Evolutionary conservation across 2,113 vertebrate genomes (phyloP).

Genomic region (Spea multiplicata): DNA sequence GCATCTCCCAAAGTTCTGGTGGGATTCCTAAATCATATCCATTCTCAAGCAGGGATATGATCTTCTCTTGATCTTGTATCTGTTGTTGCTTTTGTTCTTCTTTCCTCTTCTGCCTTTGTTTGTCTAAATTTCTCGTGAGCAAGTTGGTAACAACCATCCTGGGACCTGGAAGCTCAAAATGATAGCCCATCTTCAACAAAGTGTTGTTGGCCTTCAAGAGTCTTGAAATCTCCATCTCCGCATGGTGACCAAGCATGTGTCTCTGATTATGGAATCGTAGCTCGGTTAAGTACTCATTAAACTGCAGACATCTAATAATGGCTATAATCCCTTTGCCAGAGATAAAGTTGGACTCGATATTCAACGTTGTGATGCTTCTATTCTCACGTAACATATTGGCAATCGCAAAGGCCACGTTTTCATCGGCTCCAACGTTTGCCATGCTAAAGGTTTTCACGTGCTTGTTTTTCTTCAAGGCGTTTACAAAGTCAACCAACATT

Average conservation of each 20-base stretch:
- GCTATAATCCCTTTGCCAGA: slow-evolving; percentile 91
- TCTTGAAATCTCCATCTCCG: slow-evolving; percentile 92
- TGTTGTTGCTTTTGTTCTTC: slow-evolving; percentile 85
- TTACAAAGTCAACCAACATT: slow-evolving; percentile 90
- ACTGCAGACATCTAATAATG: slow-evolving; percentile 93
- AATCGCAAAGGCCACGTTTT: slow-evolving; percentile 79
- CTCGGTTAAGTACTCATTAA: slow-evolving; percentile 89
- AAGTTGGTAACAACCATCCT: slow-evolving; percentile 96
- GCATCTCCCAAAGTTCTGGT: slow-evolving; percentile 80
- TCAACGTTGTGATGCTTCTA: slow-evolving; percentile 84
- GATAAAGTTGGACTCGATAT: slow-evolving; percentile 92
- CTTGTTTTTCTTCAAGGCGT: slow-evolving; percentile 88
- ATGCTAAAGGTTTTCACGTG: slow-evolving; percentile 85
- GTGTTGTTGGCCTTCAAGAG: slow-evolving; percentile 91
- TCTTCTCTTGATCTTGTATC: slow-evolving; percentile 75
- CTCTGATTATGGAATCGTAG: slow-evolving; percentile 98
- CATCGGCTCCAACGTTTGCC: slow-evolving; percentile 90
- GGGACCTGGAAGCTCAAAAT: slow-evolving; percentile 91
- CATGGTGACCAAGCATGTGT: slow-evolving; percentile 94
- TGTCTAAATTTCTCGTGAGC: slow-evolving; percentile 90
- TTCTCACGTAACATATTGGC: slow-evolving; percentile 97
- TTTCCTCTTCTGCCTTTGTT: slow-evolving; percentile 84
- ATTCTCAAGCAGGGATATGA: slow-evolving; percentile 81
- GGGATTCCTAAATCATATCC: slow-evolving; percentile 84
- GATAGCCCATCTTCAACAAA: slow-evolving; percentile 93